phyloP scores from a whole-genome alignment of 2,888 invertebrate genomes.

The Eilema caniola region DNA sequence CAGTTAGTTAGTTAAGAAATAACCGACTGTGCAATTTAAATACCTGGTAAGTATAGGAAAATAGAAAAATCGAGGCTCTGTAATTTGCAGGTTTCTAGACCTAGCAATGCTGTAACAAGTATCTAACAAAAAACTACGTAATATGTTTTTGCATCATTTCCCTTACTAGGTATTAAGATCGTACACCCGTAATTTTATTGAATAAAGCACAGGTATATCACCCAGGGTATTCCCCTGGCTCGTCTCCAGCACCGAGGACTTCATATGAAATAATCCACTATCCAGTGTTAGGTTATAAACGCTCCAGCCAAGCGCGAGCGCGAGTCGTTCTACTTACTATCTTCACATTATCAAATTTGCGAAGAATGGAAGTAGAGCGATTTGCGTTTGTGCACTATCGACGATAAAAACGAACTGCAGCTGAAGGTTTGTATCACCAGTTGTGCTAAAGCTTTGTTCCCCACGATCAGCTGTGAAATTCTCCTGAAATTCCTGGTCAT shows the following conservation, averaged over 20 bases:
- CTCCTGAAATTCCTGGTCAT: no score
- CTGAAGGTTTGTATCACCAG: neutral
- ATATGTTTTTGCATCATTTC: no score
- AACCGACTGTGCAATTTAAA: neutral
- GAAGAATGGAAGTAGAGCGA: neutral
- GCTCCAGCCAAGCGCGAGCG: conserved; percentile 2
- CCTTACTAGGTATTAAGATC: neutral
- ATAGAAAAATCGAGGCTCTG: neutral
- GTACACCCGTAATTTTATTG: conserved; percentile 1
- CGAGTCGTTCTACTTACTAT: neutral
- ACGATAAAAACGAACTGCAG: neutral
- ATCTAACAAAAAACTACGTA: no score
- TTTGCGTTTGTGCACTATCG: neutral
- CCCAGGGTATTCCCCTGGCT: neutral
- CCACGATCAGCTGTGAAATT: no score
- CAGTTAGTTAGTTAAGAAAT: neutral
- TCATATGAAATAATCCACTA: neutral
- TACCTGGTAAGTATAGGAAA: neutral
- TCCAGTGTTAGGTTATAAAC: conserved; percentile 1
- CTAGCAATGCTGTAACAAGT: no score
- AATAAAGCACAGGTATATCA: neutral
- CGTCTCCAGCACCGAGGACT: conserved; percentile 1
- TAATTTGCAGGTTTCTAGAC: neutral
- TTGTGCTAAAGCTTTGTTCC: neutral
- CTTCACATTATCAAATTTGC: neutral